Percentiles rank a stretch among this genome's conserved stretches.
phyloP scores from a whole-genome alignment of 2,797 vertebrate species.

The Gallinago nigripennis region DNA sequence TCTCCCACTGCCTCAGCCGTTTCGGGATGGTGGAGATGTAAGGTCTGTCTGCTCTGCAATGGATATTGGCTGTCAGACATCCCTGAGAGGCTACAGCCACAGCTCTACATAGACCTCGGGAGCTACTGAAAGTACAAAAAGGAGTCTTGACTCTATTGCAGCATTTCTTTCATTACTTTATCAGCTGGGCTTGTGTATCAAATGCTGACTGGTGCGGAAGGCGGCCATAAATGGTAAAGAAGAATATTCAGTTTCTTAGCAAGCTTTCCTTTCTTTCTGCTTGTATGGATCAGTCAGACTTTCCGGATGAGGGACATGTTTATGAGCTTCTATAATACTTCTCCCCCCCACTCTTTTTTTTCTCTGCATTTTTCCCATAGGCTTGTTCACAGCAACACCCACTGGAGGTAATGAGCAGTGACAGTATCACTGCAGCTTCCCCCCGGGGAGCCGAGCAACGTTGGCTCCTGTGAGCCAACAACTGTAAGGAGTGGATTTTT shows the following conservation, averaged over 20 bases:
- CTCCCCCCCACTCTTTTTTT: not conserved
- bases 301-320: not conserved
- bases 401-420: conserved; percentile 62
- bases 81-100: not conserved
- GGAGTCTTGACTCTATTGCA: not conserved
- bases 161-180: not conserved
- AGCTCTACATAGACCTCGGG: not conserved
- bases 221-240: not conserved
- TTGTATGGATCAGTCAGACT: not conserved
- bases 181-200: not conserved
- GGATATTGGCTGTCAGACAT: not conserved
- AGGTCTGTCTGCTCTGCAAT: accelerated
- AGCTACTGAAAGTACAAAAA: not conserved
- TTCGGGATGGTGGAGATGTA: not conserved
- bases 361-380: conserved; percentile 32
- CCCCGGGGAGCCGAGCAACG: not conserved
- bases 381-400: conserved; percentile 56
- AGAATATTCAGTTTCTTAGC: not conserved
- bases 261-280: not conserved
- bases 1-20: not conserved
- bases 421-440: conserved; percentile 30
- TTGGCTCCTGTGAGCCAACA: not conserved
- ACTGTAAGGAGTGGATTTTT: not conserved
- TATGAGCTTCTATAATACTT: not conserved
- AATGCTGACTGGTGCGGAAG: not conserved